Base-by-base conservation (phyloP, 2,113 vertebrate genomes). In the Climacteris rufus region DNA sequence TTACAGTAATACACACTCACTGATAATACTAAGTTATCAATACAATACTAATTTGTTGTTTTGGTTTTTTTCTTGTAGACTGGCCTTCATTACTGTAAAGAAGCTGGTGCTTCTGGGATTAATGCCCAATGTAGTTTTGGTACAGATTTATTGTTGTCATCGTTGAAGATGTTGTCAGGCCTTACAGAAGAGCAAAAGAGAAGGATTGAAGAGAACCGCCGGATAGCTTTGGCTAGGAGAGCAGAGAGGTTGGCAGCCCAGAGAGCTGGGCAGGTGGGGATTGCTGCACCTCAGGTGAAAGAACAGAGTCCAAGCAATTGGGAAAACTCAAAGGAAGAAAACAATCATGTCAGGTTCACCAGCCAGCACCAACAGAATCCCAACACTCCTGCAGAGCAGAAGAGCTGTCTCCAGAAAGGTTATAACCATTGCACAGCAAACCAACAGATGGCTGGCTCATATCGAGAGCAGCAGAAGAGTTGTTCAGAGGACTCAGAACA, bases 171-270 rank as follows among this genome's bases (percentile, higher is more conserved):
- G 99, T 99, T 99, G 16, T 95, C 96, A 71, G 97, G 97, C 69
- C 97, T 99, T 80, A 99, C 99, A 13, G 98, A 98, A 52, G 99
- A 99, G 77, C 99, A 99, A 69, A 98, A 98, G 97, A 97, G 97
- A 71, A 98, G 97, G 96, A 99, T 99, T 14, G 99, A 99, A 87
- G 99, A 99, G 91, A 99, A 99, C 95, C 97, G 99, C 42, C 98
- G 91, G 75, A 98, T 96, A 50, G 99, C 99, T 87, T 95, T 99
- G 92, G 99, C 99, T 35, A 98, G 98, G 82, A 98, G 99, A 98
- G 99, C 99, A 14, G 98, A 99, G 91, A 98, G 98, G 96, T 97
- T 98, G 63, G 98, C 97, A 82, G 97, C 93, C 65, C 96, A 98
- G 56, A 72, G 39, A n/a, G 77, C 40, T 61, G 87, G 57, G 25